Evolutionary conservation across 2,888 invertebrate genomes (phyloP), one percentile per base, ranked within the genome.

Genomic region (Lumbricus terrestris): DNA sequence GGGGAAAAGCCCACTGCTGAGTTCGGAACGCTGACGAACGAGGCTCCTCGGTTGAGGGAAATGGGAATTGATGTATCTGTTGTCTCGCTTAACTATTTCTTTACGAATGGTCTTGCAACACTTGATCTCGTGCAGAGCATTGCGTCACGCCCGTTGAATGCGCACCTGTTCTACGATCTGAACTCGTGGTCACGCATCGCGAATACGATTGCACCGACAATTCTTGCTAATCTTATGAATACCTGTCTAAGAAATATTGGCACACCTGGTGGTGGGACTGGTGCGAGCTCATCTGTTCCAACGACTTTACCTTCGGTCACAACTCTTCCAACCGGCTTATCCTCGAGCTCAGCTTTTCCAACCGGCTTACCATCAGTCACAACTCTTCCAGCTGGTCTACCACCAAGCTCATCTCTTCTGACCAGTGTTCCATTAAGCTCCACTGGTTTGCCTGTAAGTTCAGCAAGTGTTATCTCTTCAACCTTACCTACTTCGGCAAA

Each of bases 141-240:
- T 54, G 90, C 90, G 6, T 90, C 90, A 4, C 35, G 15, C 38
- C 89, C 85, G n/a, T 38, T 82, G 83, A 82, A 11, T 35, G 40
- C n/a, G 15, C 90, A 90, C 33, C 85, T 90, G 2, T 90, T 82
- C n/a, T 35, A 82, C n/a, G n/a, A 90, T 47, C 90, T 90, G 20
- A 15, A 82, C 34, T 82, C 82, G 33, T 90, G 90, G 90, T 82
- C 90, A 11, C 82, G n/a, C 33, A 69, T 90, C n/a, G 29, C 83
- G 8, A 90, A 82, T 83, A 90, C 90, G 35, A 35, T 90, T 29
- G 90, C 90, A n/a, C 90, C 90, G 16, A 90, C 90, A 37, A 90
- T 90, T 35, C 90, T 90, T n/a, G 90, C 90, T 33, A 35, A 82
- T 38, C 35, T 83, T 16, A n/a, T 42, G n/a, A 33, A 88, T 33